A percentile compares a stretch with the other conserved stretches of the same genome.
These are phyloP conservation scores for Acanthopagrus latus DNA, from an alignment of 2,797 vertebrate genomes.

Conservation along the genomic window DNA sequence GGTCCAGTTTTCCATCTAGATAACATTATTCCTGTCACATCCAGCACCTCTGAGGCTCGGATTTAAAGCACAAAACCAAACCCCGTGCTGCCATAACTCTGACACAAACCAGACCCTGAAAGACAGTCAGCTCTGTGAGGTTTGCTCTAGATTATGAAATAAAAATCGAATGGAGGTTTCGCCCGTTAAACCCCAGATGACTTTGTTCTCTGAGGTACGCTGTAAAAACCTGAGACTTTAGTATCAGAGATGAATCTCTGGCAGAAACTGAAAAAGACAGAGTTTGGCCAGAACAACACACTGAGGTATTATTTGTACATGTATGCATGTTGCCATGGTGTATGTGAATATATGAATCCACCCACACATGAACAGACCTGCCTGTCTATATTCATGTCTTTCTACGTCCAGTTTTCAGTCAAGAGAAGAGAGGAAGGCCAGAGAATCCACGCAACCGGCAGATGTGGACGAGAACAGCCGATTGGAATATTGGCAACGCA, in stretches of 20 bases:
- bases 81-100: constrained; percentile 9
- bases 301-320: constrained; percentile 6
- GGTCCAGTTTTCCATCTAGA: background rate
- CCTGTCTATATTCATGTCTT: background rate
- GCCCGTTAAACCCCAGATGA: constrained; percentile 33
- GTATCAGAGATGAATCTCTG: constrained; percentile 23
- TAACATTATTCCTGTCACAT: constrained; percentile 13
- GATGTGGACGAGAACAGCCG: constrained; percentile 22
- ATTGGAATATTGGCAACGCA: constrained; percentile 16
- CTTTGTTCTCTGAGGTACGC: constrained; percentile 40
- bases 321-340: constrained; percentile 20
- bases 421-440: constrained; percentile 14
- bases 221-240: constrained; percentile 16
- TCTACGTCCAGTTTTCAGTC: constrained; percentile 4
- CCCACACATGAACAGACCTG: constrained; percentile 14
- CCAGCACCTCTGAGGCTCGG: background rate
- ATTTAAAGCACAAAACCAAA: constrained; percentile 29
- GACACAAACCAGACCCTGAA: constrained; percentile 42
- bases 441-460: constrained; percentile 16
- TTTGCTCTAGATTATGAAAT: constrained; percentile 38
- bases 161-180: constrained; percentile 31
- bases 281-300: background rate
- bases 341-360: background rate
- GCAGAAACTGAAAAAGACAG: constrained; percentile 9
- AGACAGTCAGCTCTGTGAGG: constrained; percentile 25